Percentiles rank a stretch among this genome's conserved stretches.
These are phyloP conservation scores for Elephas maximus DNA, from an alignment of 2,113 vertebrate species.

Conservation along the genomic window DNA sequence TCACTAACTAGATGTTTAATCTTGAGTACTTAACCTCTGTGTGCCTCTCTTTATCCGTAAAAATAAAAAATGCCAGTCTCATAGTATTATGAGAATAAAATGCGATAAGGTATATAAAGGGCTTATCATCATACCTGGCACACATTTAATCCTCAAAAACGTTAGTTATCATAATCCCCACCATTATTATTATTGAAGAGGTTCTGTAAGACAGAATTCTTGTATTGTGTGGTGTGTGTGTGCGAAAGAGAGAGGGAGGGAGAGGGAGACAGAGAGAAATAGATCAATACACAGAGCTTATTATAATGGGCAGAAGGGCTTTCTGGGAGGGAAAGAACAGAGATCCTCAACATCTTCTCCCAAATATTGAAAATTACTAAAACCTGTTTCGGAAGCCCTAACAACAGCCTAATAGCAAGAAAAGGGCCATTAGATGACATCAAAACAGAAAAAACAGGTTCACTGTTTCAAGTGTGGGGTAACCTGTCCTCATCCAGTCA, in stretches of 20 bases:
- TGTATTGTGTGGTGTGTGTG: too few relatives aligned
- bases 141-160: constrained; percentile 27
- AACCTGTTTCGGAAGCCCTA: neutral
- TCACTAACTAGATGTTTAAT: constrained; percentile 43
- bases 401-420: neutral
- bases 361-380: constrained; percentile 31
- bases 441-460: constrained; percentile 36
- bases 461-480: neutral
- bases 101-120: neutral
- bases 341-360: neutral
- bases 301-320: neutral
- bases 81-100: constrained; percentile 24
- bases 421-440: neutral
- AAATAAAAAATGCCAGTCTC: constrained; percentile 53
- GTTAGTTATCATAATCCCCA: neutral
- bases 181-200: neutral
- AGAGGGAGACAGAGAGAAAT: neutral
- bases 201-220: neutral
- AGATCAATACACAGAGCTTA: neutral
- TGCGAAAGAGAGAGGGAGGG: neutral
- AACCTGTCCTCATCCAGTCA: neutral
- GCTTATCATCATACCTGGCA: neutral
- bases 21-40: constrained; percentile 29
- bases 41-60: constrained; percentile 28
- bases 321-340: neutral